Conservation (phyloP, 2,797 vertebrate genomes). For the Aulostomus chinensis region DNA sequence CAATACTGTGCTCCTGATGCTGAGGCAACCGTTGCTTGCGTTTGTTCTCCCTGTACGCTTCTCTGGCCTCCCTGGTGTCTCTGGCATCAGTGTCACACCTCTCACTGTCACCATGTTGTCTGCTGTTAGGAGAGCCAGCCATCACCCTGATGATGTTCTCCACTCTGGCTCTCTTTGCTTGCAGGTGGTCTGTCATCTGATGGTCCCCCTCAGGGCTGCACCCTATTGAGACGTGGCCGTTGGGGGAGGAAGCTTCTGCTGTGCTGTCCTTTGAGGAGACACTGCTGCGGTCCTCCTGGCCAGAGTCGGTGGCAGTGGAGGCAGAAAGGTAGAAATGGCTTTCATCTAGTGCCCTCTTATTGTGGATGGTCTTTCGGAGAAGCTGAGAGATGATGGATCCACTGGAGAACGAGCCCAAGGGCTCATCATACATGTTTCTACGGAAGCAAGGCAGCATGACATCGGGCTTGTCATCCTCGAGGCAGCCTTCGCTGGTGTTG, state of each 20-base stretch:
- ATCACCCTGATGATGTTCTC: slow-evolving; percentile 93
- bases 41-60: slow-evolving; percentile 80
- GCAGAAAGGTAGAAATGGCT: slow-evolving; percentile 73
- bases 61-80: slow-evolving; percentile 67
- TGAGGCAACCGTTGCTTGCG: slow-evolving; percentile 86
- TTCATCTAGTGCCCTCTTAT: slow-evolving; percentile 73
- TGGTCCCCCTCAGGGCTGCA: slow-evolving; percentile 68
- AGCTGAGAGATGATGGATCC: slow-evolving; percentile 83
- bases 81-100: slow-evolving; percentile 50
- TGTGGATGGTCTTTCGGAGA: slow-evolving; percentile 78
- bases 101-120: slow-evolving; percentile 62
- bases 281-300: slow-evolving; percentile 73
- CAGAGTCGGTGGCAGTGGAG: slow-evolving; percentile 60
- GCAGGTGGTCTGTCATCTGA: slow-evolving; percentile 80
- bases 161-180: slow-evolving; percentile 90
- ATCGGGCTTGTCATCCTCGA: slow-evolving; percentile 74
- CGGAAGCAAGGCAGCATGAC: slow-evolving; percentile 78
- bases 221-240: slow-evolving; percentile 53
- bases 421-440: slow-evolving; percentile 74
- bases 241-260: slow-evolving; percentile 62
- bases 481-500: slow-evolving; percentile 61
- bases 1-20: slow-evolving; percentile 77
- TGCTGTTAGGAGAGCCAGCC: slow-evolving; percentile 79
- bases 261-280: slow-evolving; percentile 72
- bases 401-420: slow-evolving; percentile 68